These are phyloP conservation scores for Aphelinus atriplicis DNA, from an alignment of 1,140 invertebrate species.

Conservation along the genomic window DNA sequence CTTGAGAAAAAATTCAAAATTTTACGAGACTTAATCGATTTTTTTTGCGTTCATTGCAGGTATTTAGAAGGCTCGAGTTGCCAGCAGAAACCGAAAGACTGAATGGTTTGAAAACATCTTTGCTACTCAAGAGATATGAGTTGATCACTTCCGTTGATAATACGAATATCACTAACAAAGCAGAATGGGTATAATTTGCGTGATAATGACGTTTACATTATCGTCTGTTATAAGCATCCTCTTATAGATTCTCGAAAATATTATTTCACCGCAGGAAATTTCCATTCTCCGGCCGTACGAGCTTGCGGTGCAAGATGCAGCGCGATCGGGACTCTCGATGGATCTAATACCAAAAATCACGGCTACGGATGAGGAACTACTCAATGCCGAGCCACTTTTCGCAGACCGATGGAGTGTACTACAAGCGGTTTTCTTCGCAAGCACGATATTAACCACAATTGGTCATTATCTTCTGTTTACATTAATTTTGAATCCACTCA, in stretches of 20 bases:
- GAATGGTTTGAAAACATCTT: slow-evolving; percentile 64
- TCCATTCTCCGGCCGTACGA: slow-evolving; percentile 52
- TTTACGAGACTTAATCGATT: not conserved
- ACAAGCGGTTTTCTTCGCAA: slow-evolving; percentile 85
- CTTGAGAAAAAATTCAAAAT: too few relatives aligned
- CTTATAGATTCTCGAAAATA: too few relatives aligned
- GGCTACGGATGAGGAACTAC: slow-evolving; percentile 42
- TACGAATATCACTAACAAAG: slow-evolving; percentile 68
- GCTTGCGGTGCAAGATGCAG: slow-evolving; percentile 70
- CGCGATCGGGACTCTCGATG: slow-evolving; percentile 69
- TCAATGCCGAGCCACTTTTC: slow-evolving; percentile 57
- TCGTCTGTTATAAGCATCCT: too few relatives aligned
- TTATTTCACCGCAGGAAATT: slow-evolving; percentile 42
- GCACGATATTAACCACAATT: slow-evolving; percentile 86
- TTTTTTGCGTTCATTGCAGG: slow-evolving; percentile 61
- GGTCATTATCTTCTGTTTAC: slow-evolving; percentile 65
- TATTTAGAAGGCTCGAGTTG: slow-evolving; percentile 78
- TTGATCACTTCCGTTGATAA: slow-evolving; percentile 71
- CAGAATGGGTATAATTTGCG: slow-evolving; percentile 63
- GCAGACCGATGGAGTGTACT: slow-evolving; percentile 78
- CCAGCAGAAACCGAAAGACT: slow-evolving; percentile 75
- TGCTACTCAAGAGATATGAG: slow-evolving; percentile 64
- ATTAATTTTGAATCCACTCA: too few relatives aligned
- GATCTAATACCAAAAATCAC: slow-evolving; percentile 64
- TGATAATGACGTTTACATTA: too few relatives aligned